phyloP scores from a whole-genome alignment of 2,797 vertebrate species.

The Lepus oiostolus region DNA sequence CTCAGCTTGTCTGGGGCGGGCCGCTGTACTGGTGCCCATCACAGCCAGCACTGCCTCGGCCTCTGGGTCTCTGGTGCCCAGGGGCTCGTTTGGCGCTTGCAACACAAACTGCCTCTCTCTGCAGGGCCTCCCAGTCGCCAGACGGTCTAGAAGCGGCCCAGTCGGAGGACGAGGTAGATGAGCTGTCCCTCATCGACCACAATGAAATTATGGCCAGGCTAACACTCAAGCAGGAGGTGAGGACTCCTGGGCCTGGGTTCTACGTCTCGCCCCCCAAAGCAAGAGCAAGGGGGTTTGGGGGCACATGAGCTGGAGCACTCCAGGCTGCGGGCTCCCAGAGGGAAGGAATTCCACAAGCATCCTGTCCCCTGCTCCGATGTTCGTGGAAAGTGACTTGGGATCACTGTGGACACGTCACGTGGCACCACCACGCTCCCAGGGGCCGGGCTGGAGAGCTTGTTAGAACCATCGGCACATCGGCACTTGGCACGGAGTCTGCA shows the following conservation, averaged over 20 bases:
- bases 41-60: background rate
- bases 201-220: constrained; percentile 96
- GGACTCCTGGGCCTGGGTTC: background rate
- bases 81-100: background rate
- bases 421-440: background rate
- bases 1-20: background rate
- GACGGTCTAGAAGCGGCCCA: constrained; percentile 88
- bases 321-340: background rate
- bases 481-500: too few species aligned
- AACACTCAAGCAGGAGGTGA: constrained; percentile 97
- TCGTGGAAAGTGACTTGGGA: background rate
- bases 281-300: background rate
- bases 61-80: background rate
- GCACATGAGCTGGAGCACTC: too few species aligned
- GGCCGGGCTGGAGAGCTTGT: too few species aligned
- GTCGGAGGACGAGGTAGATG: constrained; percentile 94
- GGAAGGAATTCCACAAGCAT: too few species aligned
- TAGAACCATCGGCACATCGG: too few species aligned
- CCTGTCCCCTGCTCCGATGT: background rate
- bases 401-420: background rate
- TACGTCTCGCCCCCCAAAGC: background rate
- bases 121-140: constrained; percentile 89
- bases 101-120: constrained; percentile 21
- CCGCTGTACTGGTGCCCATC: rapidly evolving
- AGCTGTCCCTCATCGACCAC: constrained; percentile 97